Evolutionary conservation across 2,888 invertebrate species (phyloP), one percentile per base, ranked within the genome.

Genomic region (Pseudolycoriella hygida): DNA sequence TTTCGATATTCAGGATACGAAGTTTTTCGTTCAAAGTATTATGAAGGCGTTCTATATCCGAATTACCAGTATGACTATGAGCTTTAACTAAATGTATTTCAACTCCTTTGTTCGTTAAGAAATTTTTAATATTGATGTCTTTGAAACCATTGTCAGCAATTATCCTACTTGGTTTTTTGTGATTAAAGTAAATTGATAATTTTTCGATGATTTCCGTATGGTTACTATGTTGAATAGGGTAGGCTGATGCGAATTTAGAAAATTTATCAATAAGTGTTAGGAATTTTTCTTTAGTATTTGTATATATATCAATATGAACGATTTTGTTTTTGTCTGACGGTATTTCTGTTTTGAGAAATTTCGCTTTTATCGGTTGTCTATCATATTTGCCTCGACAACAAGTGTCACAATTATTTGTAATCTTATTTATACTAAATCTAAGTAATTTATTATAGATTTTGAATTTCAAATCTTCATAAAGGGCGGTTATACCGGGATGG

Each of bases 241-340:
- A 40, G 15, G 42, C 46, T 6, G 40, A 38, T 5, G 49, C 47
- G 31, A 47, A 46, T 39, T 51, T 51, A 32, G 50, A 47, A 41
- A 50, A 50, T 43, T 48, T 50, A 32, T 51, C 48, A 6, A 49
- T 49, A 17, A 47, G 20, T 31, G 46, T 46, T 10, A 47, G 32
- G 32, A 51, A 51, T 3, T 42, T 45, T 12, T 48, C 44, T 46
- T 48, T 48, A 17, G 32, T 47, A 11, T 38, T 38, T 6, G 38
- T 18, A 14, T 43, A 46, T 6, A 25, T 25, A 25, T 25, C 25
- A 4, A 8, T 25, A 8, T 25, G 25, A 8, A 25, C 25, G 4
- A 25, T 25, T 25, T 25, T 25, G 25, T 25, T 25, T 25, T 25
- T 25, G 25, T 25, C 25, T 6, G 25, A 6, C 8, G 25, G 25